Evolutionary conservation across 2,797 vertebrate genomes (phyloP), one percentile per base, ranked within the genome.

Genomic region (Rhyacichthys aspro): DNA sequence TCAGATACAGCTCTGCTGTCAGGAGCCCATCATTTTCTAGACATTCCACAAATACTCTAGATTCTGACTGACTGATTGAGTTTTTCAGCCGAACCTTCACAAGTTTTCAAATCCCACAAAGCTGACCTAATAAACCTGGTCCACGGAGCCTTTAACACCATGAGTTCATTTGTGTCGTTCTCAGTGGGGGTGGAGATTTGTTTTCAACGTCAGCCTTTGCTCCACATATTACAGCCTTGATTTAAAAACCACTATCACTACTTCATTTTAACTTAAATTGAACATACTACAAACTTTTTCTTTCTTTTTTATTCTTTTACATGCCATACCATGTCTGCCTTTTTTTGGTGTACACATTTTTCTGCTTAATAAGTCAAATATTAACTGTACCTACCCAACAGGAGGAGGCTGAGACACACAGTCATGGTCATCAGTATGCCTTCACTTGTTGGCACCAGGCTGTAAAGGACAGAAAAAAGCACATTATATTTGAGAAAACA

Each of bases 331-430:
- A 28, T 28, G 23, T 28, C 3, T 2, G 23, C 23, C 23, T 28
- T 6, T 28, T 28, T 28, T 28, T 28, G n/a, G 23, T 28, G 23
- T 28, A 28, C 23, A 28, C 23, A 28, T 28, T 28, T 3, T 28
- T 28, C 23, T 28, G 23, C 23, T 28, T 28, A 28, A 28, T 28
- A 28, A 28, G 23, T 28, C 23, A 28, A 28, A 28, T 28, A 28
- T 28, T 28, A 28, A 28, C 23, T 0, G 23, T 28, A 85, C 88
- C 89, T 78, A 90, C 88, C 85, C 55, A 91, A 75, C 32, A 88
- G 0, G 42, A 92, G 60, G 61, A 93, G 73, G 62, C 67, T 74
- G 61, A 90, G 63, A 67, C 39, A 61, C 49, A 59, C 45, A 33
- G 67, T 62, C 87, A 85, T 91, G 70, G 68, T 2, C 68, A 60